Evolutionary conservation across 2,888 invertebrate species (phyloP).

Genomic region (Platycheirus rosarum): DNA sequence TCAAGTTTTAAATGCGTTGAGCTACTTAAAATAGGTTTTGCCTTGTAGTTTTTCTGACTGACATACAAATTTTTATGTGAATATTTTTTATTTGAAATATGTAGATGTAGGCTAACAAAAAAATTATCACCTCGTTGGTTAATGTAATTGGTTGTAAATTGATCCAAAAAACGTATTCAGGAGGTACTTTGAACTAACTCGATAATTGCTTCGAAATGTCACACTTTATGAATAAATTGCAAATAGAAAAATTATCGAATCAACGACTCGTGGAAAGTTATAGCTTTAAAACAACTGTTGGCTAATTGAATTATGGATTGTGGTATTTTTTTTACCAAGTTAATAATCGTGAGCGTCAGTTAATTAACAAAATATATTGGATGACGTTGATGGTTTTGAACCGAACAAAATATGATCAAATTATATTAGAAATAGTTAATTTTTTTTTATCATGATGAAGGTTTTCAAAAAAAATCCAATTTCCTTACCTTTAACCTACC

Average conservation of each 20-base stretch:
- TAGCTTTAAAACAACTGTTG: constrained; percentile 38
- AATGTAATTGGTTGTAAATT: constrained; percentile 14
- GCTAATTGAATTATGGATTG: constrained; percentile 37
- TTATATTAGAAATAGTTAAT: no score
- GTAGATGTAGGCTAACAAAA: background rate
- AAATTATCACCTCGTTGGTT: constrained; percentile 14
- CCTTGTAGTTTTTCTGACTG: background rate
- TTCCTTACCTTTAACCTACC: no score
- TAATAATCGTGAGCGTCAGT: no score
- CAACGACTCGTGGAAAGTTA: constrained; percentile 48
- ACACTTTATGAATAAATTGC: constrained; percentile 42
- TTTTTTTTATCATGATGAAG: no score
- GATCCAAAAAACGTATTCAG: background rate
- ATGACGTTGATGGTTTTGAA: no score
- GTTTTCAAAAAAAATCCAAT: no score
- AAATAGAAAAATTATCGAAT: constrained; percentile 53
- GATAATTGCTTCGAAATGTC: constrained; percentile 50
- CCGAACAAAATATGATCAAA: no score
- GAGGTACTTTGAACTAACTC: constrained; percentile 49
- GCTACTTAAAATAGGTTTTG: constrained; percentile 11
- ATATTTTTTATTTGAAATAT: no score
- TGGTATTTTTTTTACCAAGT: constrained; percentile 30
- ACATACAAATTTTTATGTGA: no score
- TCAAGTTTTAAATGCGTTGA: background rate
- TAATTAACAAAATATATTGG: no score